Conservation (phyloP, 2,888 invertebrate genomes). For the Sphaerophoria taeniata region DNA sequence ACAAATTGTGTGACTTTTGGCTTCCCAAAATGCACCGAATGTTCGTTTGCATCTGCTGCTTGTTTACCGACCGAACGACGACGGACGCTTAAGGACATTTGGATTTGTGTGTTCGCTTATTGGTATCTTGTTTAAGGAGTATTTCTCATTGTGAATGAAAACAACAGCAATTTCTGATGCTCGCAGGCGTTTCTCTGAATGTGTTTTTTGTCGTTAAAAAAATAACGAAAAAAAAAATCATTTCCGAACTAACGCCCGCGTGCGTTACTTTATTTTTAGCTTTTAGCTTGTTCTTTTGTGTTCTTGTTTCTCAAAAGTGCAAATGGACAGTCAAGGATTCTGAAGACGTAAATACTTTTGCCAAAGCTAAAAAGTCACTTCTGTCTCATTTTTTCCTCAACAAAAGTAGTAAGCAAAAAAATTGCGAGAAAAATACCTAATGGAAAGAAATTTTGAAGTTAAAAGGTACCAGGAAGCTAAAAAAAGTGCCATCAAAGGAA, state of each 20-base stretch:
- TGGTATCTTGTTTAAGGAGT: conserved; percentile 22
- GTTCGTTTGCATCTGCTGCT: conserved; percentile 9
- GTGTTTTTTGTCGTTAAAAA: background rate
- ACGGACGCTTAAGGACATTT: conserved; percentile 30
- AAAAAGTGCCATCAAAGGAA: conserved; percentile 10
- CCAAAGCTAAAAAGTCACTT: conserved; percentile 16
- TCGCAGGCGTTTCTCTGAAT: background rate
- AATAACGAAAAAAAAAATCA: conserved; percentile 2
- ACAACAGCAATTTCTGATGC: background rate
- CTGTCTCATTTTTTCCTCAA: background rate
- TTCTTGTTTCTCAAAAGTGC: conserved; percentile 10
- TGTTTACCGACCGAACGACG: no score
- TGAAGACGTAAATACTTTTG: conserved; percentile 7
- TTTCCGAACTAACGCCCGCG: background rate
- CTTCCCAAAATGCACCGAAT: background rate
- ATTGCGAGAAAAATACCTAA: background rate
- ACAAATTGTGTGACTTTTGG: conserved; percentile 35
- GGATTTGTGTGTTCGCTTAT: conserved; percentile 38
- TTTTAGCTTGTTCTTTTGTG: background rate
- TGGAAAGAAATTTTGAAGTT: conserved; percentile 17
- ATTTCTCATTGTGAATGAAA: conserved; percentile 9
- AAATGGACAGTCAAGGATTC: conserved; percentile 35
- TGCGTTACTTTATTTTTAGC: background rate
- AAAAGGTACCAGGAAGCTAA: background rate
- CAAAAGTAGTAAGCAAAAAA: background rate